phyloP scores from a whole-genome alignment of 1,140 invertebrate genomes.

The Sinella curviseta region DNA sequence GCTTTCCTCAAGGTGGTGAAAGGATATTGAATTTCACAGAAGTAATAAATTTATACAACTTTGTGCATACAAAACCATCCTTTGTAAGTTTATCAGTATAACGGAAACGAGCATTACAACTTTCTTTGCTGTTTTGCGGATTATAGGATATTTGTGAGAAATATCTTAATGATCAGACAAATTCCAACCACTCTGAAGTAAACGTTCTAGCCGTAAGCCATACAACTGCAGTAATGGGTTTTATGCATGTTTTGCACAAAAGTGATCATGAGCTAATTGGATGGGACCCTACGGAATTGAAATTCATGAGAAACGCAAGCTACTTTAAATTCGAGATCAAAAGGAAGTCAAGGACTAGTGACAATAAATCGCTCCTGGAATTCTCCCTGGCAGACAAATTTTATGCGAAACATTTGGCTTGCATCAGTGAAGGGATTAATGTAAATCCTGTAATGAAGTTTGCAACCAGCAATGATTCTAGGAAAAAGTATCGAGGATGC shows the following conservation, averaged over 20 bases:
- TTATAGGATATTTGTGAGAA: background rate
- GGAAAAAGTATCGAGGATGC: slow-evolving; percentile 6
- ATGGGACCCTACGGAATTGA: slow-evolving; percentile 21
- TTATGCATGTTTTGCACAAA: background rate
- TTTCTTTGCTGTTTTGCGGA: background rate
- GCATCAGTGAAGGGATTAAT: background rate
- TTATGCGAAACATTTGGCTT: background rate
- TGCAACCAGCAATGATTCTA: too few relatives aligned
- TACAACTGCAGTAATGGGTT: background rate
- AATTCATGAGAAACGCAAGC: slow-evolving; percentile 25
- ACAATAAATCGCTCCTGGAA: background rate
- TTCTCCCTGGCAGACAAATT: background rate
- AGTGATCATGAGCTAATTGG: background rate
- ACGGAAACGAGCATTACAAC: background rate
- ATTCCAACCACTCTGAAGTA: background rate
- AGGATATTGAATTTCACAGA: background rate
- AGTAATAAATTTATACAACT: slow-evolving; percentile 22
- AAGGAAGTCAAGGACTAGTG: background rate
- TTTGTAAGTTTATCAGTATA: background rate
- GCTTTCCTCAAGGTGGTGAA: slow-evolving; percentile 13
- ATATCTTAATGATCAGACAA: background rate
- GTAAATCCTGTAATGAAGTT: background rate
- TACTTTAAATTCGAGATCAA: slow-evolving; percentile 14
- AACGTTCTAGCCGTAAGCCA: background rate
- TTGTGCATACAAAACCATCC: too few relatives aligned